Evolutionary conservation across 1,140 invertebrate species (phyloP).

Genomic region (Orussus abietinus): DNA sequence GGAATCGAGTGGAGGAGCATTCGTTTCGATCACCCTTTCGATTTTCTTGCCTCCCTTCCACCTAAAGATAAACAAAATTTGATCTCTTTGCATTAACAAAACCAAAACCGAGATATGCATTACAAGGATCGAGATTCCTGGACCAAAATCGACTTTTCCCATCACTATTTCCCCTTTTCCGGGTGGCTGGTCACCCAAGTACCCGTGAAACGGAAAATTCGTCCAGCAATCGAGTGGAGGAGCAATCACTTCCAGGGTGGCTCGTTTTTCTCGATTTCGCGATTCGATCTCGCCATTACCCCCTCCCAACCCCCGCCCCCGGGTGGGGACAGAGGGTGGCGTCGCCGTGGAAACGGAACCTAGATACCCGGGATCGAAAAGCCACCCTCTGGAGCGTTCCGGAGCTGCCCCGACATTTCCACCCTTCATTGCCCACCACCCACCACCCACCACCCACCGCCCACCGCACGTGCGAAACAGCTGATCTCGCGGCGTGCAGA

Average conservation of each 20-base stretch:
- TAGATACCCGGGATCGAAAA: slow-evolving; percentile 30
- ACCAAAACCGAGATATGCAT: too few species aligned
- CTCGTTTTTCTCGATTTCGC: background rate
- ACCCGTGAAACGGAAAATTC: too few species aligned
- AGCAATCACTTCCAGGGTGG: background rate
- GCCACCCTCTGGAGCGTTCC: slow-evolving; percentile 4
- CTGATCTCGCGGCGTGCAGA: slow-evolving; percentile 6
- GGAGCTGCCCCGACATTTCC: background rate
- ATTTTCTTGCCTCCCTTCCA: too few species aligned
- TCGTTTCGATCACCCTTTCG: too few species aligned
- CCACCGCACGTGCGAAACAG: background rate
- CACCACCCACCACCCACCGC: background rate
- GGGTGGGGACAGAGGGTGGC: slow-evolving; percentile 2
- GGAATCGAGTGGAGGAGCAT: too few species aligned
- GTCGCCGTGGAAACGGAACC: slow-evolving; percentile 32
- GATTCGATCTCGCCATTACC: background rate
- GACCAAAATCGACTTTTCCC: too few species aligned
- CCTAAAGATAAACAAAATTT: too few species aligned
- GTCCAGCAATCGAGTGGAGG: too few species aligned
- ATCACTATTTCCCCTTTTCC: too few species aligned
- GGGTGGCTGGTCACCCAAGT: too few species aligned
- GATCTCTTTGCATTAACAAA: too few species aligned
- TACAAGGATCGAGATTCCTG: too few species aligned
- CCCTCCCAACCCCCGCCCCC: background rate
- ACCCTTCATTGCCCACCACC: background rate